A percentile compares a stretch with the other conserved stretches of the same genome.
These are phyloP conservation scores for Tribolium castaneum DNA, from an alignment of 1,140 invertebrate genomes.

Conservation along the genomic window DNA sequence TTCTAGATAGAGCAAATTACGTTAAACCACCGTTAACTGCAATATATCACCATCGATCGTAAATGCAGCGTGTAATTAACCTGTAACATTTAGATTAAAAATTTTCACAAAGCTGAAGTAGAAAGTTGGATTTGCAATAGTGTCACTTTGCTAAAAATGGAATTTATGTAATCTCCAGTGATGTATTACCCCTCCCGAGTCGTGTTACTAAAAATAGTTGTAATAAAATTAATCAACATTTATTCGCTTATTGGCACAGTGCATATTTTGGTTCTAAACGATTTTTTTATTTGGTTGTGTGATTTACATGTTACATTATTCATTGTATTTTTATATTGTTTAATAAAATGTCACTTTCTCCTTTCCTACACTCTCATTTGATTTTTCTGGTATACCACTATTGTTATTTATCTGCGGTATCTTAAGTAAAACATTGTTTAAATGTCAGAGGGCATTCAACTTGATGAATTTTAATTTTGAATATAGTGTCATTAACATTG, in stretches of 20 bases:
- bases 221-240: not conserved
- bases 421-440: not conserved
- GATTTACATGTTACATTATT: not conserved
- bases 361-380: not conserved
- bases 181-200: not conserved
- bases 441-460: not conserved
- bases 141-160: not conserved
- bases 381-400: not conserved
- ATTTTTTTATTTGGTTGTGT: not conserved
- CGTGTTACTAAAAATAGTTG: not conserved
- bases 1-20: not conserved
- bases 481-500: not conserved
- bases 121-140: not conserved
- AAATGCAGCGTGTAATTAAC: constrained; percentile 7
- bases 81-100: not conserved
- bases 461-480: not conserved
- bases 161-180: not conserved
- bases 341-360: not conserved
- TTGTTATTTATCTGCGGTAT: not conserved
- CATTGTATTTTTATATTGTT: not conserved
- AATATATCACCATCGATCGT: not conserved
- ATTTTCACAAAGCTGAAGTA: not conserved
- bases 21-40: not conserved
- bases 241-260: not conserved
- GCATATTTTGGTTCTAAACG: not conserved